Conservation (phyloP, 2,888 invertebrate genomes). For the Linnaemya vulpina region DNA sequence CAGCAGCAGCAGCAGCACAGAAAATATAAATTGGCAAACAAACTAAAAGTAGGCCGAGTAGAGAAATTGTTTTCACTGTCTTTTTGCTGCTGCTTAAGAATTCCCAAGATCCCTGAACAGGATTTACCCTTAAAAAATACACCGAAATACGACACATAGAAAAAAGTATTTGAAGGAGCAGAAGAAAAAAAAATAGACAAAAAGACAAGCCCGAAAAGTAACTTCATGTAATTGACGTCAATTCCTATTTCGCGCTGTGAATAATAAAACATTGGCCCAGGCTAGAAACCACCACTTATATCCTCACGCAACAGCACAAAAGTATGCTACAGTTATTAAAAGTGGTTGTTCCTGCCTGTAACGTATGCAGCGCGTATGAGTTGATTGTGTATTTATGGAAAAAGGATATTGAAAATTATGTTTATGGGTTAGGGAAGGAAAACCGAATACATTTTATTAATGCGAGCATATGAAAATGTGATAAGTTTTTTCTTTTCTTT, state of each 20-base stretch:
- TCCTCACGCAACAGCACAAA: slow-evolving; percentile 16
- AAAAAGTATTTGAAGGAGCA: slow-evolving; percentile 18
- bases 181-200: slow-evolving; percentile 6
- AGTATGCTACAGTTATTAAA: slow-evolving; percentile 68
- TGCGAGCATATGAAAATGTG: slow-evolving; percentile 49
- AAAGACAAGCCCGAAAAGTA: slow-evolving; percentile 70
- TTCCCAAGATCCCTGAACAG: slow-evolving; percentile 83
- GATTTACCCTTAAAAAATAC: slow-evolving; percentile 76
- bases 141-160: slow-evolving; percentile 71
- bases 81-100: slow-evolving; percentile 67
- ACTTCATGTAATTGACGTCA: slow-evolving; percentile 83
- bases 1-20: slow-evolving; percentile 29
- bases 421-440: slow-evolving; percentile 71
- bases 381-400: slow-evolving; percentile 37
- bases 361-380: slow-evolving; percentile 4
- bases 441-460: slow-evolving; percentile 55
- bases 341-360: slow-evolving; percentile 41
- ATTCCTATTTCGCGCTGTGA: slow-evolving; percentile 83
- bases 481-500: slow-evolving; percentile 32
- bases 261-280: slow-evolving; percentile 70
- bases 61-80: slow-evolving; percentile 35
- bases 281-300: slow-evolving; percentile 49
- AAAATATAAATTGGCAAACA: slow-evolving; percentile 49
- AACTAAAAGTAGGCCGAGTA: slow-evolving; percentile 69
- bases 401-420: slow-evolving; percentile 71